Base-by-base conservation (phyloP, 2,113 vertebrate genomes). In the Theristicus caerulescens region DNA sequence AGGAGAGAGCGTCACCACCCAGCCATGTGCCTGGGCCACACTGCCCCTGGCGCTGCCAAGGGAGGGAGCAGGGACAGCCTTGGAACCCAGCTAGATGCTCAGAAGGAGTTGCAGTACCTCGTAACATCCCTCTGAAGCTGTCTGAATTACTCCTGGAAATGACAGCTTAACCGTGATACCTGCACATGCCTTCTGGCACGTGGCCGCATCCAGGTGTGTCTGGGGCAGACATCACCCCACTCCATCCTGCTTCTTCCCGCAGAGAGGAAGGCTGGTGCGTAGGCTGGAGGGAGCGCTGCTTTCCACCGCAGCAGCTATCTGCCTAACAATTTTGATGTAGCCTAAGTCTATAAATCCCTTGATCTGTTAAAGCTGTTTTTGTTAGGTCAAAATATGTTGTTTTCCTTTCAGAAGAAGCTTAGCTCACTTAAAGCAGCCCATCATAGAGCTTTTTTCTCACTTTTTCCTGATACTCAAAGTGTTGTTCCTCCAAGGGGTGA, bases 1-100 rank as follows among this genome's bases (percentile, higher is more conserved):
- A 58, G 42, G 20, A 21, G 16, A 36, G 19, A 65, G 14, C 0
- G 0, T 18, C 32, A 32, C 61, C 65, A 51, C 62, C 7, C 66
- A 70, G 3, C 58, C 0, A 0, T 4, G n/a, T 46, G 26, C 51
- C 26, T 4, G 8, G 59, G 54, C 51, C 15, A 66, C 5, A 2
- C 25, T 59, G 32, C 11, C 42, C 21, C 34, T 38, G 34, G 15
- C 2, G 0, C 34, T 11, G 34, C 64, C 0, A 0, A 38, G 49
- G 34, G 25, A 24, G 3, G 59, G 34, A 52, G 31, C n/a, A 80
- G 67, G 44, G 34, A 19, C 59, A 58, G 52, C 10, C 24, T 20
- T 0, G 5, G 57, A 42, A 38, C 10, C 8, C 34, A 8, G 16
- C 7, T 26, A 51, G n/a, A 21, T 0, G 0, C 69, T 82, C 46